These are phyloP conservation scores for Labrus mixtus DNA, from an alignment of 2,113 vertebrate genomes.

Conservation along the genomic window DNA sequence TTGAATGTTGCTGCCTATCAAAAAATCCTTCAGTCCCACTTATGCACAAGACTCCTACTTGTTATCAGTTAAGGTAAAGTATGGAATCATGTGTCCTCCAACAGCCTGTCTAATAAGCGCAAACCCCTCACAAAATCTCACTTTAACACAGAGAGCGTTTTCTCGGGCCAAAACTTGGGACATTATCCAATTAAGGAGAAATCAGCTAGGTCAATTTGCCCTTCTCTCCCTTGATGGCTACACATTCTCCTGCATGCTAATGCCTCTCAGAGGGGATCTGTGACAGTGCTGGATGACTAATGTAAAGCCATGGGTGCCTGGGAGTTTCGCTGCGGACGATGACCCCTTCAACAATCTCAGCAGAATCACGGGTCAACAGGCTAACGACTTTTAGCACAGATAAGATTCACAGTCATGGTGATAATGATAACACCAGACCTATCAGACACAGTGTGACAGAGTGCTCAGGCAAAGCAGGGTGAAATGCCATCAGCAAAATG, in stretches of 20 bases:
- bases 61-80: slow-evolving; percentile 20
- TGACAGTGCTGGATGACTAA: slow-evolving; percentile 59
- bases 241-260: slow-evolving; percentile 77
- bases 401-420: slow-evolving; percentile 61
- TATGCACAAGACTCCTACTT: not conserved
- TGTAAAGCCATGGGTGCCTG: slow-evolving; percentile 51
- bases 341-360: slow-evolving; percentile 59
- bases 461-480: slow-evolving; percentile 59
- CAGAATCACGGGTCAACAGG: slow-evolving; percentile 61
- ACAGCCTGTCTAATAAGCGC: slow-evolving; percentile 50
- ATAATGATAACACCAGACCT: slow-evolving; percentile 65
- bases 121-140: slow-evolving; percentile 27
- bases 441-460: slow-evolving; percentile 59
- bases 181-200: slow-evolving; percentile 77
- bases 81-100: slow-evolving; percentile 37
- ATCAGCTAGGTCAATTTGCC: slow-evolving; percentile 79
- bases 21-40: slow-evolving; percentile 5
- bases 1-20: slow-evolving; percentile 3
- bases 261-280: slow-evolving; percentile 57
- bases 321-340: slow-evolving; percentile 41
- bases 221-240: slow-evolving; percentile 68
- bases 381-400: slow-evolving; percentile 65
- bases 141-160: slow-evolving; percentile 54
- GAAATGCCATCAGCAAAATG: slow-evolving; percentile 77
- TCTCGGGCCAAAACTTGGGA: slow-evolving; percentile 67